These are phyloP conservation scores for Anagyrus pseudococci DNA, from an alignment of 2,888 invertebrate species.

Conservation along the genomic window DNA sequence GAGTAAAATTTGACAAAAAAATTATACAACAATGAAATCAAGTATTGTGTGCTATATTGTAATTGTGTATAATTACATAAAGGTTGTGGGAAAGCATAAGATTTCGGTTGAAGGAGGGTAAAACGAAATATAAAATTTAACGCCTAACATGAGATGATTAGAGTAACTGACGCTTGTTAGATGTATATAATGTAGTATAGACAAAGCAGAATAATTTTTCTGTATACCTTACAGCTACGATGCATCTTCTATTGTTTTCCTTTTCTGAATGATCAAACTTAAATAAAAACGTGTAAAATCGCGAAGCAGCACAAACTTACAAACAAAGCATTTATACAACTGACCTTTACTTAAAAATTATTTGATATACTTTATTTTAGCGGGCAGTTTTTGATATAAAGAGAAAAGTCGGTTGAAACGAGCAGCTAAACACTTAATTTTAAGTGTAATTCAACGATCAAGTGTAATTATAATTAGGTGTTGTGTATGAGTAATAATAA, in stretches of 20 bases:
- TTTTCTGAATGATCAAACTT: slow-evolving; percentile 1
- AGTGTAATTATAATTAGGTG: no score
- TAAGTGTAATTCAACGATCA: no score
- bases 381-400: slow-evolving; percentile 21
- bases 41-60: slow-evolving; percentile 40
- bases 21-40: slow-evolving; percentile 31
- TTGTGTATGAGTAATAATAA: no score
- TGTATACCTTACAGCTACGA: slow-evolving; percentile 27
- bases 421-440: slow-evolving; percentile 36
- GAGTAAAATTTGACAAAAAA: slow-evolving; percentile 16
- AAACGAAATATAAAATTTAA: slow-evolving; percentile 21
- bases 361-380: slow-evolving; percentile 32
- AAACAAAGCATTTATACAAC: slow-evolving; percentile 30
- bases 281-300: slow-evolving; percentile 2
- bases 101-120: slow-evolving; percentile 29
- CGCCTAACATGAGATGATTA: slow-evolving; percentile 36
- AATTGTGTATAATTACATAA: slow-evolving; percentile 33
- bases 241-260: slow-evolving; percentile 12
- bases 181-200: slow-evolving; percentile 60
- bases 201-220: slow-evolving; percentile 35
- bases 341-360: slow-evolving; percentile 34
- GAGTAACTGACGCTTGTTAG: slow-evolving; percentile 51
- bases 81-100: slow-evolving; percentile 29
- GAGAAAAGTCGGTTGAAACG: slow-evolving; percentile 26
- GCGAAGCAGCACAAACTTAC: slow-evolving; percentile 26